Base-by-base conservation (phyloP, 2,797 vertebrate species). In the Myotis myotis region DNA sequence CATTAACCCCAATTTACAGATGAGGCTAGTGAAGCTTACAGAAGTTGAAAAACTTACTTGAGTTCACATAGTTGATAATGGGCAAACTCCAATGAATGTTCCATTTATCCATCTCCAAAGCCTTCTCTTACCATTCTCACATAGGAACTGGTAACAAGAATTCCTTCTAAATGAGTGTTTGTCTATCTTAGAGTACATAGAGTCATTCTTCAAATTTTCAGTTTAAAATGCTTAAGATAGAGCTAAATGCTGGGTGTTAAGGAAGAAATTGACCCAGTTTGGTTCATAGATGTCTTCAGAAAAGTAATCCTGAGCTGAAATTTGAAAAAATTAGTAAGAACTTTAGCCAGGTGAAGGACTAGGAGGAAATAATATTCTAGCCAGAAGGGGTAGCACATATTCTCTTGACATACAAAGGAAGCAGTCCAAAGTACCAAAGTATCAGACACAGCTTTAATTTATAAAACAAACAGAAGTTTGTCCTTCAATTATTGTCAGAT, bases 301-400 rank as follows among this genome's bases (percentile, higher is more conserved):
- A 49, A 81, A 92, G 12, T 57, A 85, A 55, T 66, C 3, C 22
- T 82, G 25, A 90, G 9, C 33, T 81, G 20, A 92, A 22, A 86
- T 53, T 85, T 87, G 87, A 92, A 95, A 92, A 92, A 60, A 62
- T 87, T 23, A 82, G 12, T 55, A 60, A 70, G 33, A 87, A 94
- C 71, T 57, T 47, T 71, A 60, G 20, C 16, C 8, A 62, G 49
- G 30, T 70, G 28, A 83, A 53, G 17, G 8, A 47, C 23, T 79
- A 4, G 17, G 64, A 75, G 8, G 41, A 66, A 5, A n/a, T 5
- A 81, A 23, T 38, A 80, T 38, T 91, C 55, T 25, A 82, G 36
- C 30, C 13, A 49, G 64, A 82, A 75, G 2, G 8, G 4, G 30
- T 41, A 33, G 20, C 30, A 49, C 20, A 13, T 55, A 33, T 41